phyloP scores from a whole-genome alignment of 2,888 invertebrate species.

The Leistus spinibarbis region DNA sequence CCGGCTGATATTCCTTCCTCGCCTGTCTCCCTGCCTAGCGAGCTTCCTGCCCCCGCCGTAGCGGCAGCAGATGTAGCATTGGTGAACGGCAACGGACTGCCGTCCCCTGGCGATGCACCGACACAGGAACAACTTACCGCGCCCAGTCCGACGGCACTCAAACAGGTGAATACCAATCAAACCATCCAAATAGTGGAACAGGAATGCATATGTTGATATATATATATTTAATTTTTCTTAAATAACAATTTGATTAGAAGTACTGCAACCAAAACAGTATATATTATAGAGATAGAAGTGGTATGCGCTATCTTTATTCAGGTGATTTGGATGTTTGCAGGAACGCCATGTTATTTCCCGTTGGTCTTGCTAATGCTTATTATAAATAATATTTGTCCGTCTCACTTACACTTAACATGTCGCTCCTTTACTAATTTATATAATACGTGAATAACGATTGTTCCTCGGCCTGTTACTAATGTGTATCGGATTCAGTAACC shows the following conservation, averaged over 20 bases:
- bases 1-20: not conserved
- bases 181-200: not conserved
- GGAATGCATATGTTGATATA: not conserved
- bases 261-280: not conserved
- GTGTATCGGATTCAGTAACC: slow-evolving; percentile 23
- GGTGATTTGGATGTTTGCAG: not conserved
- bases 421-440: not conserved
- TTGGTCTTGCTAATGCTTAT: slow-evolving; percentile 5
- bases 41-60: slow-evolving; percentile 41
- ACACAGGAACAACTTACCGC: slow-evolving; percentile 60
- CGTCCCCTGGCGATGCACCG: slow-evolving; percentile 55
- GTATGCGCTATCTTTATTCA: not conserved
- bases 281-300: not conserved
- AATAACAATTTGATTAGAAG: not conserved
- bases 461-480: slow-evolving; percentile 28
- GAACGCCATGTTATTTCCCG: not conserved
- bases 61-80: slow-evolving; percentile 47
- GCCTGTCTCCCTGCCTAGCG: slow-evolving; percentile 43
- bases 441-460: slow-evolving; percentile 11
- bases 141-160: slow-evolving; percentile 57
- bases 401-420: not conserved
- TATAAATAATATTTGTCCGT: not conserved
- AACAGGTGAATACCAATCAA: slow-evolving; percentile 55
- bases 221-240: not conserved
- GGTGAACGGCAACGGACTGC: slow-evolving; percentile 55